Evolutionary conservation across 2,797 vertebrate genomes (phyloP).

Genomic region (Thunnus albacares): DNA sequence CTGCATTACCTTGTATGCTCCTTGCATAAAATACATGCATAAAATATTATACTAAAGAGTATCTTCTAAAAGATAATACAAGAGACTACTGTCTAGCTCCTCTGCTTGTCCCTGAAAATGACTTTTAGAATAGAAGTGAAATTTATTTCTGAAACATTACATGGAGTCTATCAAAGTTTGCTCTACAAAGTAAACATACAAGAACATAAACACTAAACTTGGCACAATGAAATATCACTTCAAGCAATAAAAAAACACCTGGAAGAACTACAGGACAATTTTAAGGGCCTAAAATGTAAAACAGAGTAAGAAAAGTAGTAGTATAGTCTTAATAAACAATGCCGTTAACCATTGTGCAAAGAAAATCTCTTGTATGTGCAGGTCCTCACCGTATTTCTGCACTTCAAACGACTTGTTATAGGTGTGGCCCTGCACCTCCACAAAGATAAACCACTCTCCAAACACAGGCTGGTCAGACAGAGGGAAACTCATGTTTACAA

Average conservation of each 20-base stretch:
- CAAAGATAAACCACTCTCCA: constrained; percentile 94
- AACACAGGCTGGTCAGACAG: constrained; percentile 95
- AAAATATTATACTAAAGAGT: background rate
- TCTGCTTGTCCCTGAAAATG: background rate
- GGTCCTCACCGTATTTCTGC: constrained; percentile 93
- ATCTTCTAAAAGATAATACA: background rate
- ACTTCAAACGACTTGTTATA: constrained; percentile 96
- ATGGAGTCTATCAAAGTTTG: background rate
- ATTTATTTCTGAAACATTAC: background rate
- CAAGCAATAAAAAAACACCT: background rate
- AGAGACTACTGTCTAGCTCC: background rate
- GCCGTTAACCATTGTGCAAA: background rate
- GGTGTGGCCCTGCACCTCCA: constrained; percentile 91
- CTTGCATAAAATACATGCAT: background rate
- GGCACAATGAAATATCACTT: background rate
- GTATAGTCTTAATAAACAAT: background rate
- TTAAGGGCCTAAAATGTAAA: background rate
- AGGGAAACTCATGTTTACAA: constrained; percentile 94
- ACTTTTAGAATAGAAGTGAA: background rate
- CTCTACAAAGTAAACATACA: background rate
- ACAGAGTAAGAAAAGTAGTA: background rate
- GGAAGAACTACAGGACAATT: background rate
- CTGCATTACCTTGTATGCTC: background rate
- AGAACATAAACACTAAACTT: background rate
- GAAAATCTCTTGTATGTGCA: background rate